These are phyloP conservation scores for Athrips mouffetella DNA, from an alignment of 2,888 invertebrate genomes.

Conservation along the genomic window DNA sequence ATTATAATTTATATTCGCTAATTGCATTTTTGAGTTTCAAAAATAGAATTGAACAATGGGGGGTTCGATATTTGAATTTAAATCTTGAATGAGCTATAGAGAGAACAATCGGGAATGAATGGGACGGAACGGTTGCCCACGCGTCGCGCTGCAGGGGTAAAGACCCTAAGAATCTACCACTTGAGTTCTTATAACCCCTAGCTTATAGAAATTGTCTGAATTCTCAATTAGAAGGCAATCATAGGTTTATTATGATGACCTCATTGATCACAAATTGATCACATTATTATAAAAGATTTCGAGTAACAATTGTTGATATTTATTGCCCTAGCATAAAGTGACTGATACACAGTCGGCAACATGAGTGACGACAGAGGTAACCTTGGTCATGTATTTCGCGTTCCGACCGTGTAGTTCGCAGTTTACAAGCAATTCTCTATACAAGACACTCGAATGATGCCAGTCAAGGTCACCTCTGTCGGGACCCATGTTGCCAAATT, in stretches of 20 bases:
- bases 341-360: too few relatives aligned
- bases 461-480: too few relatives aligned
- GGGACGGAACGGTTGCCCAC: conserved; percentile 50
- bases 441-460: too few relatives aligned
- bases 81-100: conserved; percentile 43
- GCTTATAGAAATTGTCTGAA: background rate
- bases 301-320: too few relatives aligned
- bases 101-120: conserved; percentile 54
- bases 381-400: too few relatives aligned
- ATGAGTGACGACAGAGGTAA: too few relatives aligned
- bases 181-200: conserved; percentile 6
- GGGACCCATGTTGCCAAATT: too few relatives aligned
- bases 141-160: conserved; percentile 45
- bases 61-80: conserved; percentile 49
- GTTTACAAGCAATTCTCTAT: too few relatives aligned
- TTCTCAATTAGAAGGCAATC: conserved; percentile 23
- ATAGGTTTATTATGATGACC: conserved; percentile 14
- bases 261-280: background rate
- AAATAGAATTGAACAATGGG: conserved; percentile 44
- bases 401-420: too few relatives aligned
- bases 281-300: too few relatives aligned
- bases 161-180: conserved; percentile 4
- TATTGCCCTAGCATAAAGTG: too few relatives aligned
- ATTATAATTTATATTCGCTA: conserved; percentile 34
- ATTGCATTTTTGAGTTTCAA: conserved; percentile 34